Evolutionary conservation across 1,140 invertebrate species (phyloP).

Genomic region (Zaprionus tsacasi): DNA sequence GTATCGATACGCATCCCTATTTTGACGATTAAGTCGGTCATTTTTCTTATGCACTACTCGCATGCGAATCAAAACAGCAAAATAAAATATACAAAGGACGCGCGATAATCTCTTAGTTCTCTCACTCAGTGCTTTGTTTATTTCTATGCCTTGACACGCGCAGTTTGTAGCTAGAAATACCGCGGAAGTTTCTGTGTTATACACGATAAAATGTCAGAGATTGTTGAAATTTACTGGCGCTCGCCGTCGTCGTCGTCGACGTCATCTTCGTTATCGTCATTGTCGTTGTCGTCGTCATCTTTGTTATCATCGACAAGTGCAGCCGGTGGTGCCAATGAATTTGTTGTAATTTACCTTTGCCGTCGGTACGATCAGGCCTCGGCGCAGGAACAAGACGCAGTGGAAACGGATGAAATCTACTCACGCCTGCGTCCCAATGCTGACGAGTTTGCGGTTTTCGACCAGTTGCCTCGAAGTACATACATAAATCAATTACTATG

Average conservation of each 20-base stretch:
- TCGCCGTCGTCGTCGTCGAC: not conserved
- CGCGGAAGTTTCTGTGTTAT: not conserved
- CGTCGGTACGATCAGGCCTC: slow-evolving; percentile 27
- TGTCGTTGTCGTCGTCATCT: not conserved
- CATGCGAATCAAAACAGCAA: not conserved
- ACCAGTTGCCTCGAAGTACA: slow-evolving; percentile 50
- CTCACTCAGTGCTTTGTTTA: not conserved
- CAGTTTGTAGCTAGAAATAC: too few species aligned
- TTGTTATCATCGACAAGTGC: not conserved
- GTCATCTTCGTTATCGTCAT: not conserved
- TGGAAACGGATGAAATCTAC: slow-evolving; percentile 25
- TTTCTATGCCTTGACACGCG: too few species aligned
- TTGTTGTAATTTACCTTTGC: slow-evolving; percentile 66
- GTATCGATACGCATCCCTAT: too few species aligned
- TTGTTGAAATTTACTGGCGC: slow-evolving; percentile 70
- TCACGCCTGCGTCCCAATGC: slow-evolving; percentile 53
- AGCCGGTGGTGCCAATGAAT: slow-evolving; percentile 42
- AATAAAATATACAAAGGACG: not conserved
- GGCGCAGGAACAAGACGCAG: slow-evolving; percentile 2
- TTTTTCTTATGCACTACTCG: not conserved
- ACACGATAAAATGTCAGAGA: slow-evolving; percentile 48
- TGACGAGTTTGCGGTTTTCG: slow-evolving; percentile 43
- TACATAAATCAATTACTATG: not conserved
- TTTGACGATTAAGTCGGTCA: not conserved
- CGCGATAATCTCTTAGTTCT: slow-evolving; percentile 2